Percentiles rank a stretch among this genome's conserved stretches.
Conservation (phyloP, 2,888 invertebrate genomes). For the Sarcophaga rosellei region DNA sequence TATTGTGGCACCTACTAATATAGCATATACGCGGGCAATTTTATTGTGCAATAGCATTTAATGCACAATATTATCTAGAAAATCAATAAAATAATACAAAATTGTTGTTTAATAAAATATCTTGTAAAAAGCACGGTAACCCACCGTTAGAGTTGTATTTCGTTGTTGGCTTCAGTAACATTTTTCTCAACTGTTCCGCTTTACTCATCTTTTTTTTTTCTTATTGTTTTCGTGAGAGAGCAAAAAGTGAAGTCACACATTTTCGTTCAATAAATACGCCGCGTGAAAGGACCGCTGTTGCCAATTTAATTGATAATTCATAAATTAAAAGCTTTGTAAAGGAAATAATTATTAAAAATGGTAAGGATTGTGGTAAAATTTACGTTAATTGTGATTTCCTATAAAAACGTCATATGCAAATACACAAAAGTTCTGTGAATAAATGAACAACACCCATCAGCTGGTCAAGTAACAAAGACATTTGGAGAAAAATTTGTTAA, state of each 20-base stretch:
- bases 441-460: constrained; percentile 21
- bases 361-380: constrained; percentile 74
- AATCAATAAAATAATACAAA: too few species aligned
- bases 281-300: constrained; percentile 73
- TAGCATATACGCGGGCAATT: too few species aligned
- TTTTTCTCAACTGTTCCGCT: background rate
- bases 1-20: too few species aligned
- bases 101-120: too few species aligned
- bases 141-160: too few species aligned
- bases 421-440: background rate
- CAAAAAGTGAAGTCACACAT: constrained; percentile 55
- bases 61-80: too few species aligned
- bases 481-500: background rate
- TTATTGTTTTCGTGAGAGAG: constrained; percentile 39
- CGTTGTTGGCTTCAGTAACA: background rate
- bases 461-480: constrained; percentile 6
- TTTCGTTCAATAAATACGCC: constrained; percentile 59
- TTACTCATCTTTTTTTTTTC: background rate
- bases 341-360: constrained; percentile 73
- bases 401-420: background rate
- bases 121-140: too few species aligned
- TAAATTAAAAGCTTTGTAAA: constrained; percentile 27
- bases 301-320: constrained; percentile 67
- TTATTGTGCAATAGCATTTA: too few species aligned
- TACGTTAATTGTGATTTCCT: background rate